Conservation (phyloP, 2,797 vertebrate species). For the Pagetopsis macropterus region DNA sequence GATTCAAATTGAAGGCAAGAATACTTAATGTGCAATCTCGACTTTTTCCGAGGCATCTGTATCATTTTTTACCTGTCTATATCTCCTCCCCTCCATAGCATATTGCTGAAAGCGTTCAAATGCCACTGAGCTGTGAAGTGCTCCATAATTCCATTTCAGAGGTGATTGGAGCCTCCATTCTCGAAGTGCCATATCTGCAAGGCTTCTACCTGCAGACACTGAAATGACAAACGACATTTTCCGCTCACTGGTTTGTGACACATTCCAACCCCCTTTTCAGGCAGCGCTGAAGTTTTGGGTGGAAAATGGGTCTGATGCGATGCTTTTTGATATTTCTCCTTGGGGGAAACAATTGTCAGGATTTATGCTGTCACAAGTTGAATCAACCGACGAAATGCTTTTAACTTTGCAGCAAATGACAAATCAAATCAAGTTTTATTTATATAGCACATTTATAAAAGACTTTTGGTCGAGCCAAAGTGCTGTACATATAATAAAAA, state of each 20-base stretch:
- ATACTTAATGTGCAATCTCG: constrained; percentile 32
- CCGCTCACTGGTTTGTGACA: constrained; percentile 65
- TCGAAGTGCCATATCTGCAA: constrained; percentile 64
- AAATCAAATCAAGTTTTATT: background rate
- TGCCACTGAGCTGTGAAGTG: constrained; percentile 76
- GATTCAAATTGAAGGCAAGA: constrained; percentile 16
- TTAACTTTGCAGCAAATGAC: constrained; percentile 37
- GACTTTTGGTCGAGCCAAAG: no score
- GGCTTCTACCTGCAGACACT: constrained; percentile 67
- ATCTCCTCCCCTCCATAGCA: constrained; percentile 39
- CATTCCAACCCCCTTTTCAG: constrained; percentile 23
- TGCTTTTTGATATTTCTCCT: constrained; percentile 43
- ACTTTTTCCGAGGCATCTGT: constrained; percentile 36
- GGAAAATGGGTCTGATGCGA: constrained; percentile 22
- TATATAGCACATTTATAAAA: no score
- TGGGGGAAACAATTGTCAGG: constrained; percentile 42
- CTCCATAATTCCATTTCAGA: constrained; percentile 77
- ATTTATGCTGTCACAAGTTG: constrained; percentile 46
- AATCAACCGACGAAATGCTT: constrained; percentile 45
- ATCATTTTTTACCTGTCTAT: constrained; percentile 62
- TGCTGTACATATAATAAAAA: no score
- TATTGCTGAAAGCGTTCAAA: constrained; percentile 61
- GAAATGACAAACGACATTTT: constrained; percentile 72
- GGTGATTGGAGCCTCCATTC: constrained; percentile 69
- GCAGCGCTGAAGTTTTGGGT: constrained; percentile 37